These are phyloP conservation scores for Crossocerus cetratus DNA, from an alignment of 2,888 invertebrate genomes.

Conservation along the genomic window DNA sequence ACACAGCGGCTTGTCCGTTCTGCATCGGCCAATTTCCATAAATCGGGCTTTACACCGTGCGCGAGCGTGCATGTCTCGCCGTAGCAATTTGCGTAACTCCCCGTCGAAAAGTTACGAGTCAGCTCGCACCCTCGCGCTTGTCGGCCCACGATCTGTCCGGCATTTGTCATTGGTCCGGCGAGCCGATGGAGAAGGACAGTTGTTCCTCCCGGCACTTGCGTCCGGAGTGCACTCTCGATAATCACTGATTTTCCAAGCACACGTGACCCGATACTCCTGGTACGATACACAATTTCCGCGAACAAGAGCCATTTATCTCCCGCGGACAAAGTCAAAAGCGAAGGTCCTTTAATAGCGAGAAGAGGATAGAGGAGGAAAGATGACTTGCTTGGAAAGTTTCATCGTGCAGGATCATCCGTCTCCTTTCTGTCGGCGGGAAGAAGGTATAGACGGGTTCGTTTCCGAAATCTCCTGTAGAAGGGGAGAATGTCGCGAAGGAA, in stretches of 20 bases:
- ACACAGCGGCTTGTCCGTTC: neutral
- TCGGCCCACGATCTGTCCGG: neutral
- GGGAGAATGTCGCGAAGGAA: constrained; percentile 20
- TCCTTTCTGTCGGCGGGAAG: neutral
- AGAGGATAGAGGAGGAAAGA: too few relatives aligned
- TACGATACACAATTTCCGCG: too few relatives aligned
- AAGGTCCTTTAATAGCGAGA: too few relatives aligned
- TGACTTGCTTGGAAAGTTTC: too few relatives aligned
- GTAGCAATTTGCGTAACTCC: constrained; percentile 39
- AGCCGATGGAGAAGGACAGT: too few relatives aligned
- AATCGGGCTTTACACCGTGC: constrained; percentile 44
- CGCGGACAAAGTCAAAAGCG: too few relatives aligned
- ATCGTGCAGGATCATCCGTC: too few relatives aligned
- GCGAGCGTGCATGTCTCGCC: constrained; percentile 15
- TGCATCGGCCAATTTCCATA: constrained; percentile 39
- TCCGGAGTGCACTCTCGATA: too few relatives aligned
- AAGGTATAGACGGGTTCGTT: constrained; percentile 39
- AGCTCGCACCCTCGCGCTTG: constrained; percentile 29
- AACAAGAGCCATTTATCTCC: too few relatives aligned
- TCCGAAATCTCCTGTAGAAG: constrained; percentile 37
- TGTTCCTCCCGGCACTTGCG: too few relatives aligned
- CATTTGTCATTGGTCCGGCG: constrained; percentile 25
- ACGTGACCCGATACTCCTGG: too few relatives aligned
- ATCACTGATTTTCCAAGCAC: too few relatives aligned
- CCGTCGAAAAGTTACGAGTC: constrained; percentile 46